Percentiles rank a stretch among this genome's conserved stretches.
Conservation (phyloP, 2,797 vertebrate species). For the Sebastes ruberrimus region DNA sequence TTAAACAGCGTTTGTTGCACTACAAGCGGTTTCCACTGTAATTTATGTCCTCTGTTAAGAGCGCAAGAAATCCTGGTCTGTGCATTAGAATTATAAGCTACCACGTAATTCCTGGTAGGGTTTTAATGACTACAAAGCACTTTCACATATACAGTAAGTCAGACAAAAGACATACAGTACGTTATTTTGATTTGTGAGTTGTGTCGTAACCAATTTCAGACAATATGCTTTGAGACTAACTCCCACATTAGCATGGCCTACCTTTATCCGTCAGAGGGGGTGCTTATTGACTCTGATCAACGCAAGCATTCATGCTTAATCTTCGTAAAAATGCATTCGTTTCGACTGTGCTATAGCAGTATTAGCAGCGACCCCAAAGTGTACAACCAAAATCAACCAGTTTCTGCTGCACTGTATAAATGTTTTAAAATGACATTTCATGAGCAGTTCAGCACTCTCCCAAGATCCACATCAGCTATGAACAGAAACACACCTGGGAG, state of each 20-base stretch:
- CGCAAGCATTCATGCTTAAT: neutral
- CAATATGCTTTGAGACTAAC: neutral
- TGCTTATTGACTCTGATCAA: neutral
- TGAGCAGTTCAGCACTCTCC: neutral
- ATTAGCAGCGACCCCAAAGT: no score
- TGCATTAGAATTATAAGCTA: neutral
- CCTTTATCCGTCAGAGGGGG: neutral
- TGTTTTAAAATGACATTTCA: neutral
- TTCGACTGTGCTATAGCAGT: neutral
- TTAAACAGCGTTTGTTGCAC: no score
- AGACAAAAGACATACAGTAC: neutral
- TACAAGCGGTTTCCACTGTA: no score
- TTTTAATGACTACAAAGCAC: neutral
- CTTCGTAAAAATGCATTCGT: neutral
- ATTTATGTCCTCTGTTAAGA: neutral
- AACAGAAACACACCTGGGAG: slow-evolving; percentile 16
- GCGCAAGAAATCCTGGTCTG: neutral
- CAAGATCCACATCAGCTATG: slow-evolving; percentile 11
- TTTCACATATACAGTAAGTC: neutral
- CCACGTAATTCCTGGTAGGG: neutral
- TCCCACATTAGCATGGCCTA: neutral
- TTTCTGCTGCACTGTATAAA: neutral
- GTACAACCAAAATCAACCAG: neutral
- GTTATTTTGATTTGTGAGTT: neutral
- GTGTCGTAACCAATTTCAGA: neutral